These are phyloP conservation scores for Melieria omissa DNA, from an alignment of 2,888 invertebrate genomes.

Conservation along the genomic window DNA sequence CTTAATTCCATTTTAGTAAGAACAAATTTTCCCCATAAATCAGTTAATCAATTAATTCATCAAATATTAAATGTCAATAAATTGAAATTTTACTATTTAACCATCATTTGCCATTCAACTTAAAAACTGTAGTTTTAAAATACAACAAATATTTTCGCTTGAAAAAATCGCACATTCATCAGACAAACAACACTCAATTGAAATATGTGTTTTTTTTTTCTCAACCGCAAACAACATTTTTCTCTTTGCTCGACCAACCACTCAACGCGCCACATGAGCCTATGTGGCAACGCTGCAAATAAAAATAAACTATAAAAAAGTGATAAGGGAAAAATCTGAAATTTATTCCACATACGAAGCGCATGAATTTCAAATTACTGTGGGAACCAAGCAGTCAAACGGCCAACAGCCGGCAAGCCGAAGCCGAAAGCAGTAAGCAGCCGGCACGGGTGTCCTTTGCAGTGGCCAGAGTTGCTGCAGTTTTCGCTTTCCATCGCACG, in stretches of 20 bases:
- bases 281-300: background rate
- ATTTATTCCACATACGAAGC: conserved; percentile 62
- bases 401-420: background rate
- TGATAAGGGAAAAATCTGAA: conserved; percentile 50
- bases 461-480: background rate
- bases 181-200: too few species aligned
- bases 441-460: background rate
- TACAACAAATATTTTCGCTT: too few species aligned
- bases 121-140: too few species aligned
- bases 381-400: conserved; percentile 38
- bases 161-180: too few species aligned
- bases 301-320: background rate
- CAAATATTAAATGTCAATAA: too few species aligned
- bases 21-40: too few species aligned
- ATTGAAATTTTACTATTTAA: too few species aligned
- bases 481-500: background rate
- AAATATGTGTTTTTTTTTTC: too few species aligned
- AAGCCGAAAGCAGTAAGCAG: background rate
- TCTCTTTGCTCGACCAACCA: background rate
- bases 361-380: conserved; percentile 62
- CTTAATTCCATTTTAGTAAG: too few species aligned
- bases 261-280: background rate
- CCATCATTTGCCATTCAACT: too few species aligned
- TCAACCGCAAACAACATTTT: too few species aligned
- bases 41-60: too few species aligned